Conservation (phyloP, 2,797 vertebrate genomes). For the Pangasius macronema region DNA sequence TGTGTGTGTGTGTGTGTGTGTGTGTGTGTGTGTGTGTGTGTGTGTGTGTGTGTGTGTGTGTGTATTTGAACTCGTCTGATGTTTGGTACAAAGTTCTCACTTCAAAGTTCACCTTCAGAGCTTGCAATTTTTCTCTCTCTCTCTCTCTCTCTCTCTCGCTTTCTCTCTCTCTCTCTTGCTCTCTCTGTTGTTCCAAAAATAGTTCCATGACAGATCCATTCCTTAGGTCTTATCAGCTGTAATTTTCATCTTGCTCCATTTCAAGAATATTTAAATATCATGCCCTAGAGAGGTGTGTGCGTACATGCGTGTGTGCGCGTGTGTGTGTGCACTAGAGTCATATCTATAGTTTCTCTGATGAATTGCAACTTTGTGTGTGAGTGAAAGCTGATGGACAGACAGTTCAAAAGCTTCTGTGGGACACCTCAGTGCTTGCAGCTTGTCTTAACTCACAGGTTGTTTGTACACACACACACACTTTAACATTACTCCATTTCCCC, state of each 20-base stretch:
- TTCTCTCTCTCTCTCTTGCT: not conserved
- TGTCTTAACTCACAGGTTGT: not conserved
- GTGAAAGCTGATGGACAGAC: not conserved
- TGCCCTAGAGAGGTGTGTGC: too few relatives aligned
- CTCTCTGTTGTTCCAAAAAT: not conserved
- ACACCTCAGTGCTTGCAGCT: not conserved
- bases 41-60: not conserved
- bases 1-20: not conserved
- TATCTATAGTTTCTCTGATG: not conserved
- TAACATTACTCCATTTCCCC: constrained; percentile 10
- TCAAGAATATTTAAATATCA: not conserved
- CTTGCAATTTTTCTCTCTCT: not conserved
- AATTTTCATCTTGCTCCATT: not conserved
- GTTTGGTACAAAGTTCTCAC: constrained; percentile 39
- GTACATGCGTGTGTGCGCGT: not conserved
- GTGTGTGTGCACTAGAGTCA: not conserved
- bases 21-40: not conserved
- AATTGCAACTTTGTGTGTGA: not conserved
- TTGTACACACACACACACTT: not conserved
- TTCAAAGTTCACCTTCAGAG: constrained; percentile 37
- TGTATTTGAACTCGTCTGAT: not conserved
- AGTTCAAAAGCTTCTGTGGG: not conserved
- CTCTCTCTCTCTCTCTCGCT: not conserved
- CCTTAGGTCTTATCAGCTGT: not conserved
- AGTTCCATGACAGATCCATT: not conserved